Evolutionary conservation across 2,888 invertebrate genomes (phyloP).

Genomic region (Escarpia spicata): DNA sequence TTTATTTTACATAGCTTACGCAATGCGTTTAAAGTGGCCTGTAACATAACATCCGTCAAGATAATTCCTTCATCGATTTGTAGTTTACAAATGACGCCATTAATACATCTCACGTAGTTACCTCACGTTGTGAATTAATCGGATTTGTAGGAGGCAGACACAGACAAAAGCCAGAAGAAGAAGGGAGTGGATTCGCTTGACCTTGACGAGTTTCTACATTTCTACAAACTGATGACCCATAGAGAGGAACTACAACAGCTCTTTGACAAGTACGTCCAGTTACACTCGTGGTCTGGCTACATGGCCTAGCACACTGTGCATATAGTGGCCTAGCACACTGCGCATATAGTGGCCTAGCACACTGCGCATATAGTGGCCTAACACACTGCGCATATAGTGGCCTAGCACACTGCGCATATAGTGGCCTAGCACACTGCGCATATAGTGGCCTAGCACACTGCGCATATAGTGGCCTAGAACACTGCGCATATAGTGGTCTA

Average conservation of each 20-base stretch:
- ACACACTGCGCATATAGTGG: no score
- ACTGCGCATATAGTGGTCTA: no score
- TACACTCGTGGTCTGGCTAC: background rate
- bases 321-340: no score
- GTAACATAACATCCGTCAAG: background rate
- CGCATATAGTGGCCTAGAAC: no score
- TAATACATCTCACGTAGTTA: background rate
- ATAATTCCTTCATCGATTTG: background rate
- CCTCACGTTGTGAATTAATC: background rate
- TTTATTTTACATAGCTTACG: no score
- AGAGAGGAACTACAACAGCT: conserved; percentile 69
- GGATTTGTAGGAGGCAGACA: conserved; percentile 56
- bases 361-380: no score
- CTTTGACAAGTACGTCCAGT: conserved; percentile 62
- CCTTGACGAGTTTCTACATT: conserved; percentile 70
- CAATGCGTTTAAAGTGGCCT: no score
- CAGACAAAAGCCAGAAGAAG: conserved; percentile 45
- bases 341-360: no score
- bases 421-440: no score
- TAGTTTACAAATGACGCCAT: background rate
- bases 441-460: no score
- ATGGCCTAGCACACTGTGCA: no score
- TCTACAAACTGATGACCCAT: conserved; percentile 69
- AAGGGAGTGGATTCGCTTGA: conserved; percentile 64
- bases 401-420: no score